Conservation (phyloP, 2,113 vertebrate species). For the Podocnemis expansa region DNA sequence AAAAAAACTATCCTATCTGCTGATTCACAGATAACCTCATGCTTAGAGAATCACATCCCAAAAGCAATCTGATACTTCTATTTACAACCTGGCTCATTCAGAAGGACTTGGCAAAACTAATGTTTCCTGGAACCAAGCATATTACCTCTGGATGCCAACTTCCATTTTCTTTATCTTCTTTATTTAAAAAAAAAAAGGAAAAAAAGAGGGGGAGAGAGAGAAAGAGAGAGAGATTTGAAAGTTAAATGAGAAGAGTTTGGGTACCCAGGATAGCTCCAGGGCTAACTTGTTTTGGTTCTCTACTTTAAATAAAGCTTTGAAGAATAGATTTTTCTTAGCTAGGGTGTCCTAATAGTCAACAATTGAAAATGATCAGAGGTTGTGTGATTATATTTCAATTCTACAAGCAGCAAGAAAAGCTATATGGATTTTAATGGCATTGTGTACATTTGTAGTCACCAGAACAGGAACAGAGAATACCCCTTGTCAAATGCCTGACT, state of each 20-base stretch:
- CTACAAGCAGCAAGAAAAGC: neutral
- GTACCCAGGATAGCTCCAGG: neutral
- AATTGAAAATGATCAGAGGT: conserved; percentile 4
- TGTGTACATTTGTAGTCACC: neutral
- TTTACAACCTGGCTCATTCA: neutral
- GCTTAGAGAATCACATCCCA: neutral
- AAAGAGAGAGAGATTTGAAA: too few species aligned
- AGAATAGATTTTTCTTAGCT: conserved; percentile 13
- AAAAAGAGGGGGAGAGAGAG: too few species aligned
- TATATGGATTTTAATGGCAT: neutral
- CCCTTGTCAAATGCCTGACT: neutral
- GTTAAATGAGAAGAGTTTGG: neutral
- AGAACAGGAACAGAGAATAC: neutral
- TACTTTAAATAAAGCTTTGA: conserved; percentile 37
- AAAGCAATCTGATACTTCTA: neutral
- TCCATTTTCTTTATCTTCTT: conserved; percentile 2
- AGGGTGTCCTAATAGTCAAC: neutral
- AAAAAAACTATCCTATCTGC: neutral
- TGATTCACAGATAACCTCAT: neutral
- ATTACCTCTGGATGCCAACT: neutral
- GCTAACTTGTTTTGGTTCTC: conserved; percentile 14
- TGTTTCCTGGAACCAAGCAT: conserved; percentile 12
- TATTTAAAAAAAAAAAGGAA: too few species aligned
- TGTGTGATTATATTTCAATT: conserved; percentile 16
- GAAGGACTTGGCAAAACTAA: conserved; percentile 14